Base-by-base conservation (phyloP, 92 coral and sea anemone species). In the Umimayanthus chanpuru region DNA sequence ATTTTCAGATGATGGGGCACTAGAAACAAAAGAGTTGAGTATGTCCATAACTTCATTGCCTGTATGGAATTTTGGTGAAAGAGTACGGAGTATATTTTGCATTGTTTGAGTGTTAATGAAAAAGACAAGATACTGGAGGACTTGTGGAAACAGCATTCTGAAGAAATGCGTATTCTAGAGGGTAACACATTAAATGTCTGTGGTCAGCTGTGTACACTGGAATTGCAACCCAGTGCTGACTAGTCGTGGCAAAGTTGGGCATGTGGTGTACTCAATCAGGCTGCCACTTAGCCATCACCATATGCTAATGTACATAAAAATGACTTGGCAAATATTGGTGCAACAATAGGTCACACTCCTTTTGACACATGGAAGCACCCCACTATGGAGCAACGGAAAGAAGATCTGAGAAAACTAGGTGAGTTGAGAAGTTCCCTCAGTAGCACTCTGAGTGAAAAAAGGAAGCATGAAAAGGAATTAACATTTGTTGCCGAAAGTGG, bases 171-270 rank as follows among this genome's bases (percentile, higher is more conserved):
- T 15, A 58, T 47, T 25, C 68, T 80, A 14, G 86, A 49, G 58
- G 92, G 92, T 23, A 91, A 85, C 73, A 77, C 78, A 40, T 72
- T 91, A 40, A 72, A 65, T 73, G 87, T 91, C 43, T 75, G 90
- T 91, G 90, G 79, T 16, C 73, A 74, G 30, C 78, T 86, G 73
- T 81, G 71, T 28, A 88, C 73, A 9, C 29, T 87, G 64, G 61
- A 82, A 30, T 82, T 82, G 72, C 92, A 94, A n/a, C 93, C 94
- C 38, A 90, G 94, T 73, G 96, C 94, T 30, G 96, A 93, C 70
- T 76, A 83, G 90, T 50, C 70, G 40, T 91, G 94, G 94, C 94
- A 93, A 76, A 93, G 96, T 83, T 91, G 94, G 93, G 91, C 91
- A 8, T 87, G 89, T 50, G 71, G 76, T 73, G 94, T 89, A 50